Base-by-base conservation (phyloP, 1,140 invertebrate genomes). In the Drosophila carrolli region DNA sequence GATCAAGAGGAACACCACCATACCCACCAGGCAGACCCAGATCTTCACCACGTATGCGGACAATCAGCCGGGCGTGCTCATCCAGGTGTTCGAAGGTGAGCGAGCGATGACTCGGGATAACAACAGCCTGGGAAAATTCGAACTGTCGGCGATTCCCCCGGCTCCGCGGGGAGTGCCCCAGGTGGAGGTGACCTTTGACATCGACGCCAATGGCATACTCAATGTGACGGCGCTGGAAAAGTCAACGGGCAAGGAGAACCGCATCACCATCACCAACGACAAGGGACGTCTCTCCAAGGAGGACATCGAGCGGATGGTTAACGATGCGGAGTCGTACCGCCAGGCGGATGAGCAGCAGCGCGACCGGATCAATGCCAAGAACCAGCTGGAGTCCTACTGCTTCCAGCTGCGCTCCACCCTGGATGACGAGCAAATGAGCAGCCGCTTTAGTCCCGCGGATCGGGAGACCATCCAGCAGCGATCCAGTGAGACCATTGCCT, bases 201-300 rank as follows among this genome's bases (percentile, higher is more conserved):
- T 98, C 67, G 97, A 98, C 86, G 97, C 97, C 38, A 97, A 97
- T 90, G 97, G 97, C 90, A 97, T 97, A 78, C 92, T 97, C 37
- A 97, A 97, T 83, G 97, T 98, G 1, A 96, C 96, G 1, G 97
- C 97, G 4, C 93, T 96, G 7, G 97, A 98, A 92, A 98, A 96
- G 93, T 98, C 96, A 0, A 99, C 98, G 50, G 98, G 98, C 79
- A 98, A 98, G 92, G 97, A 98, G 88, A 99, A 99, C 93, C 98
- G 98, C 93, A 99, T 99, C 92, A 98, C 97, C 13, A 99, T 99
- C 80, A 99, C 97, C 81, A 99, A 99, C 88, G 98, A 99, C 93
- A 99, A 99, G 93, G 98, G 98, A 53, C 96, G 98, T 70, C 94
- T 99, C 0, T 96, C 95, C 90, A 99, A 99, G 93, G 98, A 98